Evolutionary conservation across 2,797 vertebrate species (phyloP), one percentile per base, ranked within the genome.

Genomic region (Phrynocephalus vlangalii): DNA sequence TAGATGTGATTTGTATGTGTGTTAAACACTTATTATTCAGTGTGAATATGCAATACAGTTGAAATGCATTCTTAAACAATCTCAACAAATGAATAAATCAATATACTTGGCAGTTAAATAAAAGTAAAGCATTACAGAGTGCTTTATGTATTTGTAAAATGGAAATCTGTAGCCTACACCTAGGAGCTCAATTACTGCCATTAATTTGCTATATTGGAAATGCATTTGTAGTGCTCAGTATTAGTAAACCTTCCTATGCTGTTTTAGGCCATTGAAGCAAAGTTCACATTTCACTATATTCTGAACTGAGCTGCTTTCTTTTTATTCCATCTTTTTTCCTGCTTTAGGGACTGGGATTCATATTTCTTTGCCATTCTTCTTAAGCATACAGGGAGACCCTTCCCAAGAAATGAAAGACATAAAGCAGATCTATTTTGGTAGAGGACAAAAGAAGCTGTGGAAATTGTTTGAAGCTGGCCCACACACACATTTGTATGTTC

Each of bases 61-160:
- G 87, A 88, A 85, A 26, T 68, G 50, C 76, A 85, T 88, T 81
- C 83, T 88, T 88, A 88, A 88, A 75, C 81, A 85, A 88, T 85
- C 78, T 20, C 30, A 70, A 15, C 78, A 88, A 88, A 81, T 85
- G 83, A 85, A 56, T 88, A 78, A 82, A 88, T 88, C 87, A 88
- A 88, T 88, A 85, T 68, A 66, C 87, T 88, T 82, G 81, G 79
- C 83, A 88, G 60, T 85, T 88, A 81, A 85, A 88, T 80, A 85
- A 81, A 70, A 76, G n/a, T 24, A 76, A 88, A 88, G 87, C 48
- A 63, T 81, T 81, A 81, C 44, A 81, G 80, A 68, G 60, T 56
- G 63, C 78, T 88, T 85, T 81, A 48, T 60, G 81, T 78, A 83
- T 83, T 68, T 85, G 78, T 68, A 88, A 85, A 84, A 81, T 76